Evolutionary conservation across 2,797 vertebrate species (phyloP).

Genomic region (Limosa lapponica): DNA sequence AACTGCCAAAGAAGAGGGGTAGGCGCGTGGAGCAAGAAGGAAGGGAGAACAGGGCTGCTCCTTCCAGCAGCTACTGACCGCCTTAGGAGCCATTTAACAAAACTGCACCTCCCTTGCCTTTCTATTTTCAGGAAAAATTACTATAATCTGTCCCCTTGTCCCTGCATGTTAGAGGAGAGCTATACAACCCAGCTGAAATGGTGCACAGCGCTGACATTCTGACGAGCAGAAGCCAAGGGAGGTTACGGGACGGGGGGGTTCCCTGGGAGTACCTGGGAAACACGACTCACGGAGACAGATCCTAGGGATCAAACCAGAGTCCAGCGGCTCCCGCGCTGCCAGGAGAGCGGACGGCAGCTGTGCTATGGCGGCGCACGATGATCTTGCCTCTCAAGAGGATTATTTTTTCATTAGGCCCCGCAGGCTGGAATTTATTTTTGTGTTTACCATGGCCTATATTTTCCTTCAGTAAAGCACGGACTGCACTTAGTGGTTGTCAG

Average conservation of each 20-base stretch:
- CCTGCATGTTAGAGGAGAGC: neutral
- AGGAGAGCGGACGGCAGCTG: neutral
- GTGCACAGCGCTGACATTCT: neutral
- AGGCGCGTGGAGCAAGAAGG: neutral
- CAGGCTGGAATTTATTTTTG: slow-evolving; percentile 26
- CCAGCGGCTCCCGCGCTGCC: neutral
- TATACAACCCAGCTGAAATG: neutral
- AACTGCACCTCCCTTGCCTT: neutral
- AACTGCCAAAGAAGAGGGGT: neutral
- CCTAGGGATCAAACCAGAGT: neutral
- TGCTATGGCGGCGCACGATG: neutral
- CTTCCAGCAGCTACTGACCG: neutral
- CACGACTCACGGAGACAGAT: neutral
- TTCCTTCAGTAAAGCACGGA: neutral
- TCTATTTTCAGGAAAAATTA: neutral
- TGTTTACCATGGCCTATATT: slow-evolving; percentile 37
- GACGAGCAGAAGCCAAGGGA: neutral
- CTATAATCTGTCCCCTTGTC: neutral
- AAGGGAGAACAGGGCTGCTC: neutral
- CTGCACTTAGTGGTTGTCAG: slow-evolving; percentile 9
- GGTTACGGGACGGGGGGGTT: neutral
- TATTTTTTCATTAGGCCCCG: neutral
- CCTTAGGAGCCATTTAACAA: neutral
- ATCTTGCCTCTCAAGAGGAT: slow-evolving; percentile 1
- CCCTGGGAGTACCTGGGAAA: neutral